Evolutionary conservation across 1,140 invertebrate species (phyloP).

Genomic region (Drosophila seguyi): DNA sequence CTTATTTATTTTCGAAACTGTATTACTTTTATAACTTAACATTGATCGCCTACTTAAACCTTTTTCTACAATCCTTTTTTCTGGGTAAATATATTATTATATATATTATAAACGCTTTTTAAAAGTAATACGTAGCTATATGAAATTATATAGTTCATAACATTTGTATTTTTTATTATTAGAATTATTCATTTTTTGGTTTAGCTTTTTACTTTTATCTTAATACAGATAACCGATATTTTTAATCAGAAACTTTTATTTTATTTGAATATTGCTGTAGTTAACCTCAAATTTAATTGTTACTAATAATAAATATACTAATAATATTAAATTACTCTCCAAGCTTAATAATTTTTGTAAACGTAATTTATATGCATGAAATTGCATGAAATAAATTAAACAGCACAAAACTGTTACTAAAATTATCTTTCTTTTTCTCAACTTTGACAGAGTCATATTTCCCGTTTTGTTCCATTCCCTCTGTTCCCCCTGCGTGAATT

Average conservation of each 20-base stretch:
- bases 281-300: neutral
- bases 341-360: too few relatives aligned
- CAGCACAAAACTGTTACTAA: neutral
- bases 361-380: too few relatives aligned
- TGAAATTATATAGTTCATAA: neutral
- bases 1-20: too few relatives aligned
- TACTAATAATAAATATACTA: too few relatives aligned
- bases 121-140: neutral
- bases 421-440: neutral
- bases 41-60: too few relatives aligned
- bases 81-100: neutral
- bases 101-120: neutral
- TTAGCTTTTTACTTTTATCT: too few relatives aligned
- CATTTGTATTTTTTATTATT: too few relatives aligned
- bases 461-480: slow-evolving; percentile 1
- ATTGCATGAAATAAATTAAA: neutral
- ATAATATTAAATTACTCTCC: too few relatives aligned
- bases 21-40: too few relatives aligned
- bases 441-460: neutral
- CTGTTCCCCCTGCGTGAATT: neutral
- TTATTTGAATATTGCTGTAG: neutral
- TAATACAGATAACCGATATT: too few relatives aligned
- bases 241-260: too few relatives aligned
- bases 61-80: neutral
- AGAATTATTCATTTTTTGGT: too few relatives aligned